Percentiles rank a stretch among this genome's conserved stretches.
These are phyloP conservation scores for Coenobita brevimanus DNA, from an alignment of 1,140 invertebrate genomes.

Conservation along the genomic window DNA sequence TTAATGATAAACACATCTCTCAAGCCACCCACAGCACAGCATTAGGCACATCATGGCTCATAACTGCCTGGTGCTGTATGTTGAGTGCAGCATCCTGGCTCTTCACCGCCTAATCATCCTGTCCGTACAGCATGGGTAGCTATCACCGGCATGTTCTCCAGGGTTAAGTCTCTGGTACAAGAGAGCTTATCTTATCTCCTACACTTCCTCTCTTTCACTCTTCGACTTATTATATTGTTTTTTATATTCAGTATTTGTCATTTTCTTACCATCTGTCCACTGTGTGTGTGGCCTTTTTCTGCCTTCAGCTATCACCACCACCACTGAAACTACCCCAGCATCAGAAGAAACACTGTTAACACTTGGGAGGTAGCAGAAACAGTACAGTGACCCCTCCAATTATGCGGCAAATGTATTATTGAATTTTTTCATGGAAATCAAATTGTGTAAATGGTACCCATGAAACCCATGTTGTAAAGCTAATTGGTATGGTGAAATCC, in stretches of 20 bases:
- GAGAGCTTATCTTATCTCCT: constrained; percentile 26
- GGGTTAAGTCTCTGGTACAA: constrained; percentile 47
- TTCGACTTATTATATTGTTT: constrained; percentile 26
- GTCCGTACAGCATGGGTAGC: not conserved
- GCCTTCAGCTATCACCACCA: constrained; percentile 1
- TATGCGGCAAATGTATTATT: too few species aligned
- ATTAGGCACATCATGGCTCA: not conserved
- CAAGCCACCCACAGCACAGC: not conserved
- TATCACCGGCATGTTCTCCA: constrained; percentile 24
- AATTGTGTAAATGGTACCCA: too few species aligned
- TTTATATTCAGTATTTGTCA: constrained; percentile 19
- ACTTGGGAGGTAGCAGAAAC: constrained; percentile 17
- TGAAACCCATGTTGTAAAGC: too few species aligned
- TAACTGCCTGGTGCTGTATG: constrained; percentile 31
- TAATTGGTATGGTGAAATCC: too few species aligned
- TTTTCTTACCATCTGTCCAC: constrained; percentile 36
- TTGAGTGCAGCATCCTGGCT: not conserved
- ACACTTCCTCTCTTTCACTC: constrained; percentile 22
- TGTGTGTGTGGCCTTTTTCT: constrained; percentile 38
- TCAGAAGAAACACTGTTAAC: not conserved
- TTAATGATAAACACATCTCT: constrained; percentile 22
- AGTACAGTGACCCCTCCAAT: too few species aligned
- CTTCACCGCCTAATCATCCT: not conserved
- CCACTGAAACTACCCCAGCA: not conserved
- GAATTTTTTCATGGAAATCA: too few species aligned